These are phyloP conservation scores for Pteropus rufus DNA, from an alignment of 2,797 vertebrate species.

Conservation along the genomic window DNA sequence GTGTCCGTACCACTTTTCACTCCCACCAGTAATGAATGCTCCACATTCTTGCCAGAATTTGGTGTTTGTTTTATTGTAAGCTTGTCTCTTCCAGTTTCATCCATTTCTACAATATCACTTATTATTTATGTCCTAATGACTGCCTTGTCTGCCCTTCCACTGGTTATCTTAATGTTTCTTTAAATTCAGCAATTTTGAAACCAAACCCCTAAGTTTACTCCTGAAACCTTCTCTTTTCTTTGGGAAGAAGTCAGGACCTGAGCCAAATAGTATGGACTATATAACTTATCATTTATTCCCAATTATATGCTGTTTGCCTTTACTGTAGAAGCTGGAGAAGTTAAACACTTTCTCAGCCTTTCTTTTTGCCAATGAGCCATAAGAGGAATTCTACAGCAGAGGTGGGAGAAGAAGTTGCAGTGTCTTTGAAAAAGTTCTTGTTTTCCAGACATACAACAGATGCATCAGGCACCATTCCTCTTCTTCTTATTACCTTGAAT, in stretches of 20 bases:
- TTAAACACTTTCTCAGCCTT: background rate
- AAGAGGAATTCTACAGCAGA: background rate
- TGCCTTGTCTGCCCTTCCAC: background rate
- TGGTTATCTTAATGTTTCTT: background rate
- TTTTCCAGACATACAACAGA: background rate
- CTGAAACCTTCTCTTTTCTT: background rate
- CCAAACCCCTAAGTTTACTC: background rate
- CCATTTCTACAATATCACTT: background rate
- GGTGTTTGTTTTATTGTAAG: background rate
- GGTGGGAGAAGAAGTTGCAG: background rate
- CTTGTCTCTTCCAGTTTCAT: background rate
- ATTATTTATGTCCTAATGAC: background rate
- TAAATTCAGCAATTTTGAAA: background rate
- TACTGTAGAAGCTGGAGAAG: background rate
- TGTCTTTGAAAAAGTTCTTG: background rate
- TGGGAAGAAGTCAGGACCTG: background rate
- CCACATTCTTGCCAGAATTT: background rate
- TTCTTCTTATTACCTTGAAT: background rate
- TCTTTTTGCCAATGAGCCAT: background rate
- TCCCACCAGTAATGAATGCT: background rate
- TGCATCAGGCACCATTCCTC: background rate
- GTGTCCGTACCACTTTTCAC: background rate
- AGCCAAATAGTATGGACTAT: background rate
- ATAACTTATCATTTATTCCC: conserved; percentile 19
- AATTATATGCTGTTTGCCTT: conserved; percentile 7